Evolutionary conservation across 2,113 vertebrate genomes (phyloP), one percentile per base, ranked within the genome.

Genomic region (Rhinolophus ferrumequinum): DNA sequence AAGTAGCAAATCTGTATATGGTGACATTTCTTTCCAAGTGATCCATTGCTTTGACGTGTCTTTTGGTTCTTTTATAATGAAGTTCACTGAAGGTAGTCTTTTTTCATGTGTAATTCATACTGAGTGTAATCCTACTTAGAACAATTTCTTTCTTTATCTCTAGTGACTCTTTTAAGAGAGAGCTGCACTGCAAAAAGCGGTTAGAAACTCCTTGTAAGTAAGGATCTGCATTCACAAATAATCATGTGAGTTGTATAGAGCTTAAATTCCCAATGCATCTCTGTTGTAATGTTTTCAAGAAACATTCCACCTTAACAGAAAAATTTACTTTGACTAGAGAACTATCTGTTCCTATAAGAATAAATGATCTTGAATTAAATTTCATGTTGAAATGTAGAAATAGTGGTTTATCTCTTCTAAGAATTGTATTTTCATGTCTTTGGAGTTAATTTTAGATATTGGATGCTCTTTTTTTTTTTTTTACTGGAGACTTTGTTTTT

Each of bases 231-330:
- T 50, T 4, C 2, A 22, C 47, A 87, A 89, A 88, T 38, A 75
- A 81, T 79, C 30, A 72, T 86, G 62, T 92, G 66, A 41, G 3
- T 72, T 60, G 60, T 24, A 67, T 64, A 7, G 70, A 73, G 38
- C 66, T 89, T 86, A 94, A 91, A 38, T 88, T n/a, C 52, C 62
- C 14, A 81, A 30, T 47, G 33, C 8, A 56, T 85, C 50, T 76
- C 62, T 95, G n/a, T 62, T 81, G n/a, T 72, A 92, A 70, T 95
- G 41, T 76, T 90, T 60, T 91, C n/a, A 96, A 91, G 28, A 93
- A 94, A 67, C 75, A 79, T 86, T 15, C 54, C 26, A 52, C 26
- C 19, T 75, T 95, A 90, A 41, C 38, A 85, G 81, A 72, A 69
- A 75, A 72, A 79, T 91, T 60, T 67, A 88, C 85, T 79, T 85